Evolutionary conservation across 2,797 vertebrate genomes (phyloP), one percentile per base, ranked within the genome.

Genomic region (Macropodus opercularis): DNA sequence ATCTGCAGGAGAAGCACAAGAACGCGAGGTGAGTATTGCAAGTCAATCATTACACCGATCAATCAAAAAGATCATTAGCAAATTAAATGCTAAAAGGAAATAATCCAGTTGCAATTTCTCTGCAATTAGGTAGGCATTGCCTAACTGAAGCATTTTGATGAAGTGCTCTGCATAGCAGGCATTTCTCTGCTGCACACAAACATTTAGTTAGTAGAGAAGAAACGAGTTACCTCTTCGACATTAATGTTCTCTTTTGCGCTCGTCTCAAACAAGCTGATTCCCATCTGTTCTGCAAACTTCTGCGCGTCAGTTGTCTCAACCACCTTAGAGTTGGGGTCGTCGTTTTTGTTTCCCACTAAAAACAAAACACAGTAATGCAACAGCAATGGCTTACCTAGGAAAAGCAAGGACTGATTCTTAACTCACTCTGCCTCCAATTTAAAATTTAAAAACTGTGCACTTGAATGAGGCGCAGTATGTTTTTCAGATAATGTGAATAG

Each of bases 271-370:
- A 99, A 89, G 66, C 94, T 96, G 90, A 99, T 98, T 72, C 95
- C 96, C 98, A 99, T 99, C 93, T 99, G 97, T 79, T 95, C 98
- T 0, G 98, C 97, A 70, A 99, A 99, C 86, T 98, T 98, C 91
- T 98, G 95, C 7, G 98, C 96, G 6, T 99, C 97, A 68, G 96
- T 96, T 1, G 96, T 98, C 93, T 99, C 97, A 51, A 99, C 98
- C 79, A 99, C 96, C 88, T 99, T 99, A 58, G 96, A 93, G 81
- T 95, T 95, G 2, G 98, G 96, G 83, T 99, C 96, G 7, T 99
- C 97, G 3, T 98, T 98, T 88, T 99, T 99, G 86, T 99, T 99
- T 60, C 98, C 97, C 92, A 99, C 98, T 99, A 49, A 32, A 75
- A 87, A 64, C 0, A 26, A 9, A 43, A 22, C 0, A 1, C 4